Base-by-base conservation (phyloP, 2,888 invertebrate genomes). In the Drosophila monieri region DNA sequence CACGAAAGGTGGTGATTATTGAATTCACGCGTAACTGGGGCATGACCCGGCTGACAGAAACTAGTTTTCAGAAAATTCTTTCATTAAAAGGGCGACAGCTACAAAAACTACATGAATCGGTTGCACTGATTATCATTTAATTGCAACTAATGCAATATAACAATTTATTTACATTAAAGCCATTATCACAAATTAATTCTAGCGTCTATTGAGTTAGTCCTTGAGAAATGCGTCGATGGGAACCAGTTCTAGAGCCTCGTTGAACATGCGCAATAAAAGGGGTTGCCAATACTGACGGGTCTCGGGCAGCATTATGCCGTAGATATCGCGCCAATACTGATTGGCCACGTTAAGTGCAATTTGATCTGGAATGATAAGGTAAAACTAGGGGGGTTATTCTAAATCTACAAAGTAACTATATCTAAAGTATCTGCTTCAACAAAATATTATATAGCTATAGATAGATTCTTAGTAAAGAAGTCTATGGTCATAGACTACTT, bases 261-360 rank as follows among this genome's bases (percentile, higher is more conserved):
- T 92, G 14, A 89, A 69, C 51, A 85, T 53, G 23, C 78, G 81
- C 39, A 90, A 46, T 25, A 90, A 44, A 27, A 91, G 68, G 0
- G 92, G 92, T 35, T 89, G 88, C 90, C 91, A 91, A 32, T 87
- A 88, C 18, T 76, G 73, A 10, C 88, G 88, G 1, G 91, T 91
- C 72, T 91, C 91, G 0, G 93, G 93, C 76, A 93, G 71, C 81
- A 93, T 90, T 47, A 92, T 90, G 44, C 91, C 91, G 76, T 93
- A 93, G 37, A 94, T 88, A n/a, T 92, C 83, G 39, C 92, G 92
- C 94, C 94, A 94, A 80, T 93, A 93, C 70, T 93, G 93, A 83
- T 94, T 94, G 4, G 92, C 91, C 69, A 94, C 93, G 72, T 88
- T 89, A 21, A 90, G 15, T 0, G 89, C 89, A n/a, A 90, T 71